Conservation (phyloP, 2,888 invertebrate genomes). For the Cerceris ruficornis region DNA sequence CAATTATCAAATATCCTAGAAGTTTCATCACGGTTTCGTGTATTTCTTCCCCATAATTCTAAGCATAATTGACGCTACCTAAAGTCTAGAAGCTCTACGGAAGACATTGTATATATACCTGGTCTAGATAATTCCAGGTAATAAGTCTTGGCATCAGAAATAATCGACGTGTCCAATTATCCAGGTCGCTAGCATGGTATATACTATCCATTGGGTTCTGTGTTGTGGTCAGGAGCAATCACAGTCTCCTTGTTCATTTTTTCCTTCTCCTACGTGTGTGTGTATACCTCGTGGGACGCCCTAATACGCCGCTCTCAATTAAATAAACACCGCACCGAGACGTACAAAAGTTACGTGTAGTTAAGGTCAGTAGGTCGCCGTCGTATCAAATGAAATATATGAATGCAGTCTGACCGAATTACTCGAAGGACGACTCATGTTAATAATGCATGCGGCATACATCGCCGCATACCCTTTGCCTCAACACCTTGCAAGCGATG, state of each 20-base stretch:
- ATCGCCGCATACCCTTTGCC: slow-evolving; percentile 24
- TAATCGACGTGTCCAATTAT: slow-evolving; percentile 37
- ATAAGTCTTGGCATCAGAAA: slow-evolving; percentile 20
- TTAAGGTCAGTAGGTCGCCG: slow-evolving; percentile 68
- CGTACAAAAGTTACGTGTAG: slow-evolving; percentile 50
- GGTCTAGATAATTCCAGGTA: slow-evolving; percentile 8
- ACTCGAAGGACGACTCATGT: slow-evolving; percentile 51
- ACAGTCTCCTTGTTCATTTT: background rate
- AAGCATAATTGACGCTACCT: background rate
- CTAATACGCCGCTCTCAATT: slow-evolving; percentile 38
- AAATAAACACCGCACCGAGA: slow-evolving; percentile 45
- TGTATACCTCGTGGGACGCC: slow-evolving; percentile 26
- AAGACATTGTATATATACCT: slow-evolving; percentile 5
- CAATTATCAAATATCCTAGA: slow-evolving; percentile 53
- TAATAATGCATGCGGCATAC: slow-evolving; percentile 56
- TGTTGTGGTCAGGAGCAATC: background rate
- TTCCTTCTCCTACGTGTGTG: background rate
- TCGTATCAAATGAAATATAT: slow-evolving; percentile 55
- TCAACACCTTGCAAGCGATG: slow-evolving; percentile 33
- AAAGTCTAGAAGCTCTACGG: background rate
- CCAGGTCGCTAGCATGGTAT: slow-evolving; percentile 11
- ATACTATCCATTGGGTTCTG: background rate
- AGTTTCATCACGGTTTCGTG: slow-evolving; percentile 35
- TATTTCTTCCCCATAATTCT: slow-evolving; percentile 1
- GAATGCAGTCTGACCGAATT: slow-evolving; percentile 59